Conservation (phyloP, 2,797 vertebrate genomes). For the Phoeniculus purpureus region DNA sequence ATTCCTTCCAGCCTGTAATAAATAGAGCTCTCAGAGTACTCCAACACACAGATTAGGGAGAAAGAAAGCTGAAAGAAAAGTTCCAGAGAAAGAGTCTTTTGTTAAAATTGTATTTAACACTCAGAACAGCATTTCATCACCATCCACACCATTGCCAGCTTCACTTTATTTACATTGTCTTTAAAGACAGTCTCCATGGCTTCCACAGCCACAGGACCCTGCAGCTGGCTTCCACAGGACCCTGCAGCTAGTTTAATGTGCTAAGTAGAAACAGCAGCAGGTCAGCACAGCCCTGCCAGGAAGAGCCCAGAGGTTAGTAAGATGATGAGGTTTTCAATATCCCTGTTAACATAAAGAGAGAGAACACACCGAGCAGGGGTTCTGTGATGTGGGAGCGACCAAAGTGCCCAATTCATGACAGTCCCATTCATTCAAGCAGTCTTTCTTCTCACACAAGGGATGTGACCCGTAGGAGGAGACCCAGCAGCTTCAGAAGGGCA, state of each 20-base stretch:
- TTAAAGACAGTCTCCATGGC: neutral
- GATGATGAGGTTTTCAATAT: neutral
- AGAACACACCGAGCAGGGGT: neutral
- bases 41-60: neutral
- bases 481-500: neutral
- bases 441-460: neutral
- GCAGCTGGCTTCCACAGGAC: neutral
- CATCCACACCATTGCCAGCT: neutral
- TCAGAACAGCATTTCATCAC: neutral
- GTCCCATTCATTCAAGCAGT: neutral
- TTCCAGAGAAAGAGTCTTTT: neutral
- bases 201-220: neutral
- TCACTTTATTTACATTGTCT: conserved; percentile 32
- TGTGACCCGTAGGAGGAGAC: neutral
- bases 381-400: neutral
- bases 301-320: conserved; percentile 15
- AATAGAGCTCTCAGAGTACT: neutral
- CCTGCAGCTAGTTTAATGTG: conserved; percentile 19
- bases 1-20: neutral
- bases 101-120: neutral
- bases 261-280: conserved; percentile 41
- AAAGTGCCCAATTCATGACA: neutral
- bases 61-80: neutral
- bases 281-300: conserved; percentile 22
- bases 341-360: conserved; percentile 3